Percentiles rank a stretch among this genome's conserved stretches.
These are phyloP conservation scores for Pelosia muscerda DNA, from an alignment of 2,888 invertebrate species.

Conservation along the genomic window DNA sequence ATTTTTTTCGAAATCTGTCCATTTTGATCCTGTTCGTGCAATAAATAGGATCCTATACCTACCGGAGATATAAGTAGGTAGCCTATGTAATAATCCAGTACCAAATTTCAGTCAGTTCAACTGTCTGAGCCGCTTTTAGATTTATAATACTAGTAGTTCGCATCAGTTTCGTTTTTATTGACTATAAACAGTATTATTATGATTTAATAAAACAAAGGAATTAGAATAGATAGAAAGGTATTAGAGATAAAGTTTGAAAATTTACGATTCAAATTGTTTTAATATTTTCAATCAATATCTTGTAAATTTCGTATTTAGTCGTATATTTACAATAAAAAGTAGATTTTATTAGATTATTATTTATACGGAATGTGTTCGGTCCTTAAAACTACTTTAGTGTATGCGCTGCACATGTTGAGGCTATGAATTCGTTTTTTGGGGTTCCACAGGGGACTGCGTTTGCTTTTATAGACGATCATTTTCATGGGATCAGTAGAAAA, in stretches of 20 bases:
- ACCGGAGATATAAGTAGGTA: too few relatives aligned
- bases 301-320: slow-evolving; percentile 34
- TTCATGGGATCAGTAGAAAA: slow-evolving; percentile 79
- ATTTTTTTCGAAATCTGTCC: too few relatives aligned
- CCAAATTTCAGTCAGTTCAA: too few relatives aligned
- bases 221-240: slow-evolving; percentile 22
- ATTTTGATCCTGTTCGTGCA: too few relatives aligned
- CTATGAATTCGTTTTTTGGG: slow-evolving; percentile 72
- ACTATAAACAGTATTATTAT: slow-evolving; percentile 15
- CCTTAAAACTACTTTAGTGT: slow-evolving; percentile 55
- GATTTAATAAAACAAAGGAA: slow-evolving; percentile 20
- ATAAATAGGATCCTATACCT: too few relatives aligned
- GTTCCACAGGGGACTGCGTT: slow-evolving; percentile 71
- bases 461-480: slow-evolving; percentile 78
- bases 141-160: background rate
- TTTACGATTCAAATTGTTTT: slow-evolving; percentile 32
- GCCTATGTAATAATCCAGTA: too few relatives aligned
- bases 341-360: slow-evolving; percentile 19
- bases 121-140: too few relatives aligned
- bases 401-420: slow-evolving; percentile 72
- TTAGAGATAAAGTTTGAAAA: slow-evolving; percentile 40
- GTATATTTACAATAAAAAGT: slow-evolving; percentile 29
- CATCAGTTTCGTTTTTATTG: background rate
- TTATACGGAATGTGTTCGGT: slow-evolving; percentile 36
- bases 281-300: slow-evolving; percentile 32